Conservation (phyloP, 2,797 vertebrate species). For the Smutsia gigantea region DNA sequence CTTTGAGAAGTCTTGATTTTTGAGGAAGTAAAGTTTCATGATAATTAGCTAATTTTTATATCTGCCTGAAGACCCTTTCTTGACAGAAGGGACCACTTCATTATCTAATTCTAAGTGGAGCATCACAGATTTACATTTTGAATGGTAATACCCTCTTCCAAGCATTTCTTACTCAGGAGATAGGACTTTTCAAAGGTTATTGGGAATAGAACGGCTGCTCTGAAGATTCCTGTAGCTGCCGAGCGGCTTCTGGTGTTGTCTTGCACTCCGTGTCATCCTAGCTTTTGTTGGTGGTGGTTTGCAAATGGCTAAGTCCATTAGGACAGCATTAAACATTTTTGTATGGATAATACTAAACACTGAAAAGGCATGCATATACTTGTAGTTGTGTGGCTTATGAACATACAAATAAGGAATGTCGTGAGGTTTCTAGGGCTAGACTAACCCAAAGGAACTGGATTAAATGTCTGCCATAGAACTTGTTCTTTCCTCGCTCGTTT, state of each 20-base stretch:
- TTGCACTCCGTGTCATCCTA: neutral
- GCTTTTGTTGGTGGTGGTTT: neutral
- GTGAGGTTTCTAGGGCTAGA: neutral
- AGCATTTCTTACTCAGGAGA: neutral
- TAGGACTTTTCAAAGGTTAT: neutral
- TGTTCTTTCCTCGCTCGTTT: conserved; percentile 48
- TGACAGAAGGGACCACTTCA: neutral
- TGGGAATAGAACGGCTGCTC: neutral
- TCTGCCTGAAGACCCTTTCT: neutral
- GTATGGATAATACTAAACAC: neutral
- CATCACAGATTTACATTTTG: neutral
- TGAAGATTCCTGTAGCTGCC: neutral
- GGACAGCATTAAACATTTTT: neutral
- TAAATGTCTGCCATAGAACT: neutral
- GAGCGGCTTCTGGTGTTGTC: neutral
- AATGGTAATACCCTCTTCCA: neutral
- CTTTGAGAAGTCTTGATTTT: neutral
- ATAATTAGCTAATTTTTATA: neutral
- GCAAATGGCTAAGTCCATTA: neutral
- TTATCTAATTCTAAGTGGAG: neutral
- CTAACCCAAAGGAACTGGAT: neutral
- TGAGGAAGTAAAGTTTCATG: neutral
- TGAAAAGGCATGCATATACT: neutral
- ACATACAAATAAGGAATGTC: neutral
- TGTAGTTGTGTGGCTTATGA: neutral